Evolutionary conservation across 2,797 vertebrate genomes (phyloP).

Genomic region (Pitangus sulphuratus): DNA sequence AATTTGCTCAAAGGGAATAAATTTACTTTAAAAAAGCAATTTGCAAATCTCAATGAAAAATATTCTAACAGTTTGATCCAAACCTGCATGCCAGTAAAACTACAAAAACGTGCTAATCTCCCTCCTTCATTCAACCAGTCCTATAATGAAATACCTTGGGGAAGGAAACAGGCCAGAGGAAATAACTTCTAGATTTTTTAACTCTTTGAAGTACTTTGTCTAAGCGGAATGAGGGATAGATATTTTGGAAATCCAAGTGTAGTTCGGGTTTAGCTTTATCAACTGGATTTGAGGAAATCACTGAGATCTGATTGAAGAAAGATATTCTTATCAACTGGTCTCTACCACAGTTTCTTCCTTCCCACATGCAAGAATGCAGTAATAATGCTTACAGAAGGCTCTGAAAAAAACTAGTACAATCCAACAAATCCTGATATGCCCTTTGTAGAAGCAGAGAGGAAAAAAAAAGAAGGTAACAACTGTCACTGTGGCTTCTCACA

Average conservation of each 20-base stretch:
- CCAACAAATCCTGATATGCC: background rate
- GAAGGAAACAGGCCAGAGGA: background rate
- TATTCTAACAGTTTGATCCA: background rate
- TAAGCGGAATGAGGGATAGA: background rate
- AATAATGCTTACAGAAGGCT: background rate
- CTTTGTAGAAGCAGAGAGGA: background rate
- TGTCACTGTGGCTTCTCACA: background rate
- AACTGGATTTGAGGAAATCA: background rate
- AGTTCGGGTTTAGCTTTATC: background rate
- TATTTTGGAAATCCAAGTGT: background rate
- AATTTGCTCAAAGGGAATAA: background rate
- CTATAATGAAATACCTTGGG: background rate
- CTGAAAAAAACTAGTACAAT: background rate
- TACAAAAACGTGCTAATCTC: background rate
- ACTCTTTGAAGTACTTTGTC: background rate
- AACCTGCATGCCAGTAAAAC: background rate
- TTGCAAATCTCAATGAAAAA: background rate
- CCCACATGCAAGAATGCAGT: background rate
- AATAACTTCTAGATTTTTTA: background rate
- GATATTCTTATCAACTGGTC: background rate
- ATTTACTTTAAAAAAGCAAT: background rate
- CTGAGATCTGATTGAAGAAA: background rate
- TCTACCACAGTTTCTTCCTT: background rate
- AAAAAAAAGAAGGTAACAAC: background rate
- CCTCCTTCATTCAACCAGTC: background rate